Base-by-base conservation (phyloP, 1,140 invertebrate species). In the Drosophila pachea region DNA sequence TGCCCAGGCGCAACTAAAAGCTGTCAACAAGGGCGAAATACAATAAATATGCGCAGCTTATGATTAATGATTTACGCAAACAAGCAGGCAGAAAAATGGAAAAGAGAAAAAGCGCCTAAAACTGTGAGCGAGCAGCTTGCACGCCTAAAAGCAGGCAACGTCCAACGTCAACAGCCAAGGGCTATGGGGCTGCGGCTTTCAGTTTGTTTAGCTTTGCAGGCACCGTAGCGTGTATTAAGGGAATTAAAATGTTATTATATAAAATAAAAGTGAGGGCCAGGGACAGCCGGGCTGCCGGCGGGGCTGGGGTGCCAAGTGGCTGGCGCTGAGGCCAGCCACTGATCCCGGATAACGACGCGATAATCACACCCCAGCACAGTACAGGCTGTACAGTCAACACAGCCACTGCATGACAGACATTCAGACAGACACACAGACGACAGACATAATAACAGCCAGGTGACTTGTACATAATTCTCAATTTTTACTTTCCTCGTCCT, bases 161-260 rank as follows among this genome's bases (percentile, higher is more conserved):
- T 49, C 29, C 31, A 69, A 56, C 53, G 40, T 67, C 68, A 63
- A 68, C 54, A 54, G 43, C 49, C 67, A 43, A 54, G 45, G 38
- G 64, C 63, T 40, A 50, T 53, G 43, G 53, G 50, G 45, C 58
- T 72, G 65, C 38, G 60, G 48, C 66, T 61, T 83, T 73, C 62
- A 66, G 64, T 68, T 73, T 84, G 76, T 76, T 83, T 79, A 69
- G 79, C 79, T 84, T 84, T 79, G 59, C 73, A 68, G 73, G 64
- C 79, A 84, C 73, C 76, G 79, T 84, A 76, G 76, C 79, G 81
- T 84, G 81, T 86, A 84, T 84, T 84, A 84, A 86, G 81, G 79
- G 79, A 84, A 84, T 84, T 84, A 84, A 84, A 84, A 84, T 86
- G 81, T 86, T 86, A 84, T 84, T 86, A 84, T 74, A 84, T 74